Evolutionary conservation across 1,140 invertebrate genomes (phyloP), one percentile per base, ranked within the genome.

Genomic region (Phymorhynchus buccinoides): DNA sequence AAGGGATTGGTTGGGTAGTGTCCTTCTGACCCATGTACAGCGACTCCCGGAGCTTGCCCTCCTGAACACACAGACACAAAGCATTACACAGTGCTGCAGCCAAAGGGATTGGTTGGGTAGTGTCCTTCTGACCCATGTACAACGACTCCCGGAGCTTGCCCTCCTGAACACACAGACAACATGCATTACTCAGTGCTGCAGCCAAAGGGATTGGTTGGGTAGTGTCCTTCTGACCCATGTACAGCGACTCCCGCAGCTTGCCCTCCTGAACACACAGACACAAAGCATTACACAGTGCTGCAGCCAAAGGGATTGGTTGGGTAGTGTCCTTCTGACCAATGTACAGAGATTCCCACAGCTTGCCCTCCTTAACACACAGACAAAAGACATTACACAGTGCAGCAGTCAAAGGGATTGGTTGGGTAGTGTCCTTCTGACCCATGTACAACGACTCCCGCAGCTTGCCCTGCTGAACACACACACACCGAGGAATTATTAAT

Each of bases 11-110:
- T n/a, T n/a, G n/a, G n/a, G n/a, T 95, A 95, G 12, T 97, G 92
- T 97, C 96, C 62, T 87, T 84, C 44, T 95, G 95, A 9, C 97
- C 97, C 94, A 98, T 96, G 80, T 96, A 96, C 73, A 90, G 90
- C 81, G 96, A 95, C 90, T 97, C 96, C 86, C 96, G 95, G 66
- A 98, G 94, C 94, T 97, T 98, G n/a, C n/a, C n/a, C n/a, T n/a
- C n/a, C n/a, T n/a, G n/a, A n/a, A n/a, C n/a, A 48, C 95, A 94
- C n/a, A n/a, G n/a, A n/a, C n/a, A n/a, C 93, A n/a, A n/a, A n/a
- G n/a, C n/a, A 98, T 97, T 97, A 98, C 81, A 73, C 87, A 90
- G 18, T 7, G 44, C 71, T 22, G 35, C 16, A 83, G n/a, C n/a
- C n/a, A n/a, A n/a, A n/a, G n/a, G n/a, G n/a, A n/a, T n/a, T n/a